Evolutionary conservation across 2,113 vertebrate species (phyloP).

Genomic region (Hypocryptadius cinnamomeus): DNA sequence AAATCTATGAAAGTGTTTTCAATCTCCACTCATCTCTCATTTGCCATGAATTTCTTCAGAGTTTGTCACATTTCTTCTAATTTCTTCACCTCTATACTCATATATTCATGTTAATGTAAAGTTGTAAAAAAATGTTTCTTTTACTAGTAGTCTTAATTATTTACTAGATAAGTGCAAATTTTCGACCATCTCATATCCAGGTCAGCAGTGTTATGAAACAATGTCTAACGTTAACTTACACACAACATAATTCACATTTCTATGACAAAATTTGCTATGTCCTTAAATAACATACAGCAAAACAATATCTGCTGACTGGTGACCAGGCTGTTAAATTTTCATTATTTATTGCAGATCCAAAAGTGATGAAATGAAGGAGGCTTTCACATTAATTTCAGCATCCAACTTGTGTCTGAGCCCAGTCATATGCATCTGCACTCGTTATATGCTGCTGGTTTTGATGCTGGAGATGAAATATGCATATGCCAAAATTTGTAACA

Average conservation of each 20-base stretch:
- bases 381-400: not conserved
- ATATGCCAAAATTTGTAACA: not conserved
- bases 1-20: constrained; percentile 1
- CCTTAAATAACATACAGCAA: not conserved
- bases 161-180: not conserved
- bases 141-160: not conserved
- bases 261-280: not conserved
- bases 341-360: not conserved
- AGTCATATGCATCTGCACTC: not conserved
- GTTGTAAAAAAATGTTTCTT: not conserved
- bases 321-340: not conserved
- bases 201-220: not conserved
- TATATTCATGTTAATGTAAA: not conserved
- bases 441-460: not conserved
- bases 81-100: not conserved
- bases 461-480: not conserved
- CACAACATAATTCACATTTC: not conserved
- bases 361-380: not conserved
- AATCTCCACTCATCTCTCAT: not conserved
- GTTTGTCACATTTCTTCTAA: not conserved
- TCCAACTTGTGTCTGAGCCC: not conserved
- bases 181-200: not conserved
- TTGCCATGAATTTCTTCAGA: not conserved
- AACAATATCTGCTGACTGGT: not conserved
- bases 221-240: not conserved